Evolutionary conservation across 2,113 vertebrate genomes (phyloP).

Genomic region (Micromys minutus): DNA sequence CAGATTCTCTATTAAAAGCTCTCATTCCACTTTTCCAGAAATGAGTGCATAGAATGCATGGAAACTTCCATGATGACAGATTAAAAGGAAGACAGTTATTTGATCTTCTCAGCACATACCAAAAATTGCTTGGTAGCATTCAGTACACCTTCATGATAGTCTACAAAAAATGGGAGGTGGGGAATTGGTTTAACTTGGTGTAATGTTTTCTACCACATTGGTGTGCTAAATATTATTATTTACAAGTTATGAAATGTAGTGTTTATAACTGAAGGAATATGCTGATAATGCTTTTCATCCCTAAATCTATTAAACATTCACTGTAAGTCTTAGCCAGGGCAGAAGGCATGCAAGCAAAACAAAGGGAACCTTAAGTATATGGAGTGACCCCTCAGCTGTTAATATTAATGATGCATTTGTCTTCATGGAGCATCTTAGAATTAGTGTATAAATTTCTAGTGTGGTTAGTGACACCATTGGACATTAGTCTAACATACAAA

Average conservation of each 20-base stretch:
- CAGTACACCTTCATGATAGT: neutral
- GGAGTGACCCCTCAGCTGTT: neutral
- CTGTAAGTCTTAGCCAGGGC: neutral
- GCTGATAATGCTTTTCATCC: neutral
- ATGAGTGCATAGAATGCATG: neutral
- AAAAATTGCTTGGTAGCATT: neutral
- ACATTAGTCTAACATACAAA: neutral
- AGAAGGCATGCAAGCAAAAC: neutral
- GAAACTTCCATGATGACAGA: neutral
- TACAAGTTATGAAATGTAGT: neutral
- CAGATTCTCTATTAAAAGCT: neutral
- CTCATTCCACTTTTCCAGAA: neutral
- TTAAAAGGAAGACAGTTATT: neutral
- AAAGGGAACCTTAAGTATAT: neutral
- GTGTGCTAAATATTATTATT: neutral
- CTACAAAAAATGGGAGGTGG: neutral
- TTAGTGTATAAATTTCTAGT: neutral
- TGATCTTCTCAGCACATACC: neutral
- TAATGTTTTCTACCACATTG: neutral
- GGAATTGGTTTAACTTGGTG: neutral
- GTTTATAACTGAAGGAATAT: neutral
- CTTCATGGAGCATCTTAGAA: neutral
- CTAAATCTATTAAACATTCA: neutral
- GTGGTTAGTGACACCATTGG: neutral
- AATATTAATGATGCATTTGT: neutral